Base-by-base conservation (phyloP, 2,888 invertebrate genomes). In the Drosophila falleni region DNA sequence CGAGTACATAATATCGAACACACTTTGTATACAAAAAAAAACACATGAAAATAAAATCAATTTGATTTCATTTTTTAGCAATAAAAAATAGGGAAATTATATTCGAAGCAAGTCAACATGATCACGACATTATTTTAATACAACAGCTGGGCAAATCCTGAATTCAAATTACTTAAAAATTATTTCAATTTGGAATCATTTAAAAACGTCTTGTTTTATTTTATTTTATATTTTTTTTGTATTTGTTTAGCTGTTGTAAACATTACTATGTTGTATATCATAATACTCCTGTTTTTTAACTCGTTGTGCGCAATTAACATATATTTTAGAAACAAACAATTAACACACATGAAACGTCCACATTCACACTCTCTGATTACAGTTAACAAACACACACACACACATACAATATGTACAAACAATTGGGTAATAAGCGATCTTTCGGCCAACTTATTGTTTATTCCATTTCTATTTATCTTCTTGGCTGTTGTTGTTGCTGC, bases 301-400 rank as follows among this genome's bases (percentile, higher is more conserved):
- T 78, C 75, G 78, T 76, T 76, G 75, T 76, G 78, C 74, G 78
- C 69, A 64, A 65, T 55, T 73, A 78, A 74, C 53, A 67, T 50
- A 67, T 50, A 13, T 51, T 35, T 51, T 19, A 46, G 29, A 61
- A 58, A 51, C 66, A 72, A 39, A 50, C 73, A 63, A 56, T 39
- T 51, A 42, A 46, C 37, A 55, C 51, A 49, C 51, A 49, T 47
- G n/a, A 23, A 46, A 23, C 39, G 58, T 29, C 13, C 46, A 59
- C 51, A 61, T 13, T 29, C 42, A 44, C 41, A 26, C 41, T 11
- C 19, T 41, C 39, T 15, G 35, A 42, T 42, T 42, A 39, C 19
- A 35, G 26, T 39, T 50, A 49, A 50, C 23, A 31, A 23, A 49
- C 16, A 46, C 15, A 55, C 13, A 55, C 31, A 53, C 13, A 31